Evolutionary conservation across 2,797 vertebrate species (phyloP), one percentile per base, ranked within the genome.

Genomic region (Crax fasciolata): DNA sequence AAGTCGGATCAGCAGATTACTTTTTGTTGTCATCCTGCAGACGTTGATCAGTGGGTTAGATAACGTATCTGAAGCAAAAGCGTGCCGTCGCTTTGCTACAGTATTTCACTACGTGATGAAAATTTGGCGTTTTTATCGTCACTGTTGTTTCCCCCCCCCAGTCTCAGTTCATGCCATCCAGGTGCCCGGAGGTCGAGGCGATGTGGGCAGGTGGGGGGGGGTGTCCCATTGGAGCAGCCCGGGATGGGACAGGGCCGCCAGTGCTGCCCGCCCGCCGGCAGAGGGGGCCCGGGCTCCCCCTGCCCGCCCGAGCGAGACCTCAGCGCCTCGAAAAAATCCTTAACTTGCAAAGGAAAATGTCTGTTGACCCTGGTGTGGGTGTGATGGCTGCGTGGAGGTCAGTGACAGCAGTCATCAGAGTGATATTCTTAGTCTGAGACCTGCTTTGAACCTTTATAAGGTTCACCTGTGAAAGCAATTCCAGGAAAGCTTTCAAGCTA

Each of bases 401-500:
- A 74, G 55, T 39, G 63, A 55, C 18, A 75, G 84, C 77, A n/a
- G 61, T 51, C 89, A 27, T 77, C 61, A 58, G 51, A 59, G 41
- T 84, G 78, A 9, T 67, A 11, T 30, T 89, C 84, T 83, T 79
- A 46, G 66, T 89, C 70, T 81, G 32, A 19, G 41, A 61, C 52
- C 68, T 66, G 15, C 48, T 89, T 90, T 76, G 71, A 81, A 79
- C 41, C 38, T 88, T 91, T 73, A 9, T 41, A 44, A 46, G 57
- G 30, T 73, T 92, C 94, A 49, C 52, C 67, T 75, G 70, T 72
- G 77, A 89, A 74, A 61, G 62, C 51, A 67, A 39, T 46, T 95
- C 48, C 30, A 61, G 6, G 28, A 74, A 76, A 66, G 21, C 24
- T 70, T 43, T 74, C 52, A 92, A 87, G 63, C 30, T 32, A 63